Base-by-base conservation (phyloP, 2,113 vertebrate genomes). In the Poeciliopsis turrubarensis region DNA sequence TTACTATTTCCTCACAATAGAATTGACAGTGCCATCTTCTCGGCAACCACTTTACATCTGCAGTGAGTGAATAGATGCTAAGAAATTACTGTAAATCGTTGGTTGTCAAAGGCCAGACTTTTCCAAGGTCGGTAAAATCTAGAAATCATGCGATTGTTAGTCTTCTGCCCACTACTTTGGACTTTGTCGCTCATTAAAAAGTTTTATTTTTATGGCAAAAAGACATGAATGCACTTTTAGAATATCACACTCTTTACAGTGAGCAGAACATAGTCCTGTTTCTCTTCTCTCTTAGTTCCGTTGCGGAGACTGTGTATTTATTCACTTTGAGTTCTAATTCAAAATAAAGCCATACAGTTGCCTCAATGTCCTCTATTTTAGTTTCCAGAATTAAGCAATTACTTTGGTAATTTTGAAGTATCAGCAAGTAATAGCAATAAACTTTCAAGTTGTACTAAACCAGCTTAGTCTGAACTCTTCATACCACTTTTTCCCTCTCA, bases 361-460 rank as follows among this genome's bases (percentile, higher is more conserved):
- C 32, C 31, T 81, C 6, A 71, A 10, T 66, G 76, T 31, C 70
- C 7, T 41, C 34, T 71, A 19, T 47, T 27, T 4, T 15, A 47
- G 4, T 75, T 78, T 17, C 60, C 68, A 72, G 15, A 60, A 47
- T 25, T 67, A 63, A 75, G 67, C 27, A 72, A 19, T 68, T 71
- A 68, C 32, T 29, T 15, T 14, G 11, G 17, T 44, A n/a, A 70
- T 17, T 27, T 1, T 22, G 30, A 31, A 60, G 37, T 67, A 47
- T 30, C 22, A 1, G 14, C 44, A 60, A 70, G 70, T 10, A 14
- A 68, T 29, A 32, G 74, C 9, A 6, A 4, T n/a, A 57, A 61
- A 37, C 44, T 66, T 30, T 25, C 34, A 26, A 60, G 29, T 39
- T 70, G 39, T 44, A 73, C 60, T 26, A 73, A 77, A 54, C 4